Conservation (phyloP, 2,888 invertebrate genomes). For the Rotaria sp. region DNA sequence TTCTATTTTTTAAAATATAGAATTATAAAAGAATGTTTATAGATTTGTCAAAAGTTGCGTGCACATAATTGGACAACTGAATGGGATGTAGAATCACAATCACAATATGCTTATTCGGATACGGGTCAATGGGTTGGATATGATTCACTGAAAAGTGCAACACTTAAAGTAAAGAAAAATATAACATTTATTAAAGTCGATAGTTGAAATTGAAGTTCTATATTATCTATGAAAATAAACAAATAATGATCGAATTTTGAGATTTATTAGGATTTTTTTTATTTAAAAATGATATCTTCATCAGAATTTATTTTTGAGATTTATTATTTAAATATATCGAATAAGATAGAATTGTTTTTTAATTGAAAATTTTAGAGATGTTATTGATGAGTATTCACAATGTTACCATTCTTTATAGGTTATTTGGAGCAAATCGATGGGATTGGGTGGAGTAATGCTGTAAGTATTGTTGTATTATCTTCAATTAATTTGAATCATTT, state of each 20-base stretch:
- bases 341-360: too few relatives aligned
- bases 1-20: not conserved
- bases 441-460: conserved; percentile 38
- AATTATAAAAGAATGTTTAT: not conserved
- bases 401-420: not conserved
- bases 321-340: too few relatives aligned
- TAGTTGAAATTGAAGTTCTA: too few relatives aligned
- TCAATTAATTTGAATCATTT: too few relatives aligned
- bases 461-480: conserved; percentile 8
- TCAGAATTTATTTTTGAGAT: too few relatives aligned
- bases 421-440: conserved; percentile 32
- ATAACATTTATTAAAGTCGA: too few relatives aligned
- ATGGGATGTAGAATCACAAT: conserved; percentile 38
- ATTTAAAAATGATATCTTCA: too few relatives aligned
- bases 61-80: conserved; percentile 38
- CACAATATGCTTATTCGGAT: conserved; percentile 35
- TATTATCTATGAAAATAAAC: too few relatives aligned
- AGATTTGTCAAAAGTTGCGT: conserved; percentile 38
- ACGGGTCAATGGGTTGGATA: conserved; percentile 39
- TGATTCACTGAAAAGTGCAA: conserved; percentile 37
- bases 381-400: too few relatives aligned
- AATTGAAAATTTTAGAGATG: too few relatives aligned
- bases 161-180: conserved; percentile 36
- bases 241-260: too few relatives aligned
- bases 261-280: too few relatives aligned